These are phyloP conservation scores for Acrobeloides nanus DNA, from an alignment of 2,888 invertebrate species.

Conservation along the genomic window DNA sequence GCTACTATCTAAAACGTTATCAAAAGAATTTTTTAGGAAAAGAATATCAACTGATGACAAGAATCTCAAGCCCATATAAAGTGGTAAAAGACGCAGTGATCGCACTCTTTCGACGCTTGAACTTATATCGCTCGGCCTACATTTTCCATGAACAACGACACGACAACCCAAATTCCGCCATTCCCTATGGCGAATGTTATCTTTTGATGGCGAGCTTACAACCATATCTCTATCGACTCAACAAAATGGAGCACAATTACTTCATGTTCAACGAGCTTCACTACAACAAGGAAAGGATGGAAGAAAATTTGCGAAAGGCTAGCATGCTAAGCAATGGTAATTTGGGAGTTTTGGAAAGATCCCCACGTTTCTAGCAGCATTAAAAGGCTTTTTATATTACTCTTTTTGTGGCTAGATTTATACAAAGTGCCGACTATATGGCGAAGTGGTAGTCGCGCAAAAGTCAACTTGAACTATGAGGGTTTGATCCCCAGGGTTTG, in stretches of 20 bases:
- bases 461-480: too few species aligned
- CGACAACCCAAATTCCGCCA: conserved; percentile 3
- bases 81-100: conserved; percentile 32
- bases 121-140: conserved; percentile 34
- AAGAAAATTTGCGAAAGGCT: conserved; percentile 21
- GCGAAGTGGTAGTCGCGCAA: too few species aligned
- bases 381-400: too few species aligned
- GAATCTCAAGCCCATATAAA: conserved; percentile 72
- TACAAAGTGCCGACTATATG: too few species aligned
- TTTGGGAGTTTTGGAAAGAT: too few species aligned
- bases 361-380: too few species aligned
- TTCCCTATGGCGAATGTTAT: conserved; percentile 45
- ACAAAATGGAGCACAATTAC: conserved; percentile 43
- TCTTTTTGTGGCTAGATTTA: too few species aligned
- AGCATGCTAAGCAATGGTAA: conserved; percentile 24
- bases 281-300: conserved; percentile 6
- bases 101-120: conserved; percentile 26
- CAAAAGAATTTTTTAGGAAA: too few species aligned
- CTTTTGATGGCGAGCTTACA: conserved; percentile 42
- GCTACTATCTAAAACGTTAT: too few species aligned
- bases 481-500: too few species aligned
- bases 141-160: conserved; percentile 39
- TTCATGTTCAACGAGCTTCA: conserved; percentile 37
- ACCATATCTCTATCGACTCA: conserved; percentile 13
- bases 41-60: conserved; percentile 70